These are phyloP conservation scores for Sminthurinus signatus DNA, from an alignment of 1,140 invertebrate species.

Conservation along the genomic window DNA sequence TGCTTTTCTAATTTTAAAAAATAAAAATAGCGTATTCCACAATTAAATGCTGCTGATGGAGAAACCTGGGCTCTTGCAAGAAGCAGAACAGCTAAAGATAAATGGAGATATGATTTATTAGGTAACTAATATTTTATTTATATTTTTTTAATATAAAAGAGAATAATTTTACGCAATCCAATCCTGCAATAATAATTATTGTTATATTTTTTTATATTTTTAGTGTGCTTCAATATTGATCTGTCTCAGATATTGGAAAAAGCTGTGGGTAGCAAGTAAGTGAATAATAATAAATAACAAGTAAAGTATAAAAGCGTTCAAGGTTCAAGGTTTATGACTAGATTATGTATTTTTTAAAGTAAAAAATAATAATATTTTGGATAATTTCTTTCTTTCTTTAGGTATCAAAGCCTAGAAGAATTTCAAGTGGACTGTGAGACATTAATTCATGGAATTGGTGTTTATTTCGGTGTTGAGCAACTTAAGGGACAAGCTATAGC, in stretches of 20 bases:
- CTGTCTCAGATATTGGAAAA: conserved; percentile 53
- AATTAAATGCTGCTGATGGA: conserved; percentile 43
- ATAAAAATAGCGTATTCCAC: conserved; percentile 35
- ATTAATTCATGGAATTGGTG: conserved; percentile 60
- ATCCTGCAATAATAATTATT: no score
- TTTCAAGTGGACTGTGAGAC: conserved; percentile 59
- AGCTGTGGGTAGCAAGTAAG: conserved; percentile 42
- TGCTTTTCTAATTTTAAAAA: no score
- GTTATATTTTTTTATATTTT: no score
- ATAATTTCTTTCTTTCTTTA: no score
- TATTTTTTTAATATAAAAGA: no score
- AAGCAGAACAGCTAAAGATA: conserved; percentile 48
- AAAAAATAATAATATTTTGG: no score
- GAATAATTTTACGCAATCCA: no score
- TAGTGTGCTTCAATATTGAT: conserved; percentile 53
- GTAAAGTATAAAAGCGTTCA: no score
- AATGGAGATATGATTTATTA: conserved; percentile 50
- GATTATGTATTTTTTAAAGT: no score
- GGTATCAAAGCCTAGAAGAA: conserved; percentile 52
- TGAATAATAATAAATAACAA: no score
- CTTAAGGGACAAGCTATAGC: conserved; percentile 24
- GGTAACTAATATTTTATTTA: no score
- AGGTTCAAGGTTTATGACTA: no score
- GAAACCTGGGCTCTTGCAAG: conserved; percentile 42
- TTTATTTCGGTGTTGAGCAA: conserved; percentile 57